Evolutionary conservation across 2,797 vertebrate species (phyloP).

Genomic region (Oophaga sylvatica): DNA sequence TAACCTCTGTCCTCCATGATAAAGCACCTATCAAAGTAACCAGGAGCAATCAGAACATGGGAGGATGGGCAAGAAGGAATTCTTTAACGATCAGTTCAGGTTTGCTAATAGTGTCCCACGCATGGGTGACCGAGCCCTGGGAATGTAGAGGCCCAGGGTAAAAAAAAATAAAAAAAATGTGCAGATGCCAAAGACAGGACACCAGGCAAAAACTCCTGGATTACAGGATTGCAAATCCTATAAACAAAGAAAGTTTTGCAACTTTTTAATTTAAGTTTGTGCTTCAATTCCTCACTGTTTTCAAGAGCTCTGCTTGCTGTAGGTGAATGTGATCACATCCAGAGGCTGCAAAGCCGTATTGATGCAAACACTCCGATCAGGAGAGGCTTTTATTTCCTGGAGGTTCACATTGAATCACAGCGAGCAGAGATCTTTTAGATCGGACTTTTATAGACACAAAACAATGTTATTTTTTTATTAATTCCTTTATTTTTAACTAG

Average conservation of each 20-base stretch:
- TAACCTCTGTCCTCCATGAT: constrained; percentile 99
- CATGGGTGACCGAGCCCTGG: constrained; percentile 8
- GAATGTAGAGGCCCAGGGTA: constrained; percentile 11
- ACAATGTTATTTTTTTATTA: too few relatives aligned
- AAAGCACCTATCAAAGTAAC: constrained; percentile 82
- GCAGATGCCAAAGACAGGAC: background rate
- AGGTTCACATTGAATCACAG: too few relatives aligned
- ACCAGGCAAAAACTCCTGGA: background rate
- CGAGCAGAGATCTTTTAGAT: too few relatives aligned
- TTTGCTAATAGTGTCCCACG: background rate
- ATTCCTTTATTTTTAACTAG: too few relatives aligned
- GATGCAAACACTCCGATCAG: too few relatives aligned
- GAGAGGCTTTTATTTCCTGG: too few relatives aligned
- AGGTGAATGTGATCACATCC: too few relatives aligned
- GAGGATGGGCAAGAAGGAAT: background rate
- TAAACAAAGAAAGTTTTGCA: too few relatives aligned
- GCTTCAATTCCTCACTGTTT: too few relatives aligned
- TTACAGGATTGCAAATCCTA: background rate
- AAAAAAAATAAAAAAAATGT: background rate
- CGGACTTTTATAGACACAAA: too few relatives aligned
- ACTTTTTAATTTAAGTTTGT: background rate
- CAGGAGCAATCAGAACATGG: background rate
- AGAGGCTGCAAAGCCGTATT: too few relatives aligned
- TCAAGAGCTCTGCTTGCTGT: too few relatives aligned
- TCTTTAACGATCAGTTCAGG: background rate